A percentile compares a stretch with the other conserved stretches of the same genome.
phyloP scores from a whole-genome alignment of 2,888 invertebrate species.

The Gymnocheta viridis region DNA sequence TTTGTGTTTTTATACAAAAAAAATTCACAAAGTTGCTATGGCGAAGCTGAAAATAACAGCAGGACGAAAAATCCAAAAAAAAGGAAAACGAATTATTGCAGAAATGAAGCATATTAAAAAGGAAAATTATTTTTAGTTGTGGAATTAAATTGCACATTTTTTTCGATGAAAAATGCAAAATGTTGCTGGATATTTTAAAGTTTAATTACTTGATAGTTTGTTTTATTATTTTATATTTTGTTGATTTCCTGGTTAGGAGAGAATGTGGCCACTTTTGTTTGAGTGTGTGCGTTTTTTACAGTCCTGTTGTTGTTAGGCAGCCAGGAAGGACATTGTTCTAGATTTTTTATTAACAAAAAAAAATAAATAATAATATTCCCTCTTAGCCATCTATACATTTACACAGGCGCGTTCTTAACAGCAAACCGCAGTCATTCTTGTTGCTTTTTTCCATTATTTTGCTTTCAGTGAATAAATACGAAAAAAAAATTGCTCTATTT shows the following conservation, averaged over 20 bases:
- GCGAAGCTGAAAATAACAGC: constrained; percentile 22
- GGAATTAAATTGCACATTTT: no score
- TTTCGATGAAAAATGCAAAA: no score
- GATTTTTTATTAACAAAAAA: constrained; percentile 30
- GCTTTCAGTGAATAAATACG: constrained; percentile 17
- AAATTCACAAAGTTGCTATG: constrained; percentile 57
- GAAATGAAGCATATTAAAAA: no score
- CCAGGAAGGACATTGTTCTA: constrained; percentile 68
- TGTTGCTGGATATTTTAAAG: background rate
- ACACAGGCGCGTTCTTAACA: background rate
- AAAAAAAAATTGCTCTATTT: constrained; percentile 15
- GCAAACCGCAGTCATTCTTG: constrained; percentile 23
- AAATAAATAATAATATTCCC: background rate
- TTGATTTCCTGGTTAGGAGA: background rate
- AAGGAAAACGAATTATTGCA: background rate
- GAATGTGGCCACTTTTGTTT: background rate
- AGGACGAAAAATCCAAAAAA: no score
- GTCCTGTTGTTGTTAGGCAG: constrained; percentile 61
- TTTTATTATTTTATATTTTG: background rate
- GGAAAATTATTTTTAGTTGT: no score
- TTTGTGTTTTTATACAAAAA: constrained; percentile 34
- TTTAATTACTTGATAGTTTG: background rate
- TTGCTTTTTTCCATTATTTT: constrained; percentile 5
- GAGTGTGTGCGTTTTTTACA: constrained; percentile 2
- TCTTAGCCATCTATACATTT: background rate